These are phyloP conservation scores for Oreochromis aureus DNA, from an alignment of 2,113 vertebrate species.

Conservation along the genomic window DNA sequence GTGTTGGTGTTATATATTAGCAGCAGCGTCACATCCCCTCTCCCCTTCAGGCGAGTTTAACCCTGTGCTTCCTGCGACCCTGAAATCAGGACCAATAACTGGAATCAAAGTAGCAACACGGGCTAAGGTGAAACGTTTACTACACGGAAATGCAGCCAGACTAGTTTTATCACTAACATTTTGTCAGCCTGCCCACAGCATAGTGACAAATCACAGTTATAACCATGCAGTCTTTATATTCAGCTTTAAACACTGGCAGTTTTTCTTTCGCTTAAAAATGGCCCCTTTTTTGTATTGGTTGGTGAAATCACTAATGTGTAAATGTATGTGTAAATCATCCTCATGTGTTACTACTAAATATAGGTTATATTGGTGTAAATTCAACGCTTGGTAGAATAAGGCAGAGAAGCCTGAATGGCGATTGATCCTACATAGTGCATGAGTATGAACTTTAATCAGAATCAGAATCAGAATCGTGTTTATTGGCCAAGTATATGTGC, in stretches of 20 bases:
- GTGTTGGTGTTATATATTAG: constrained; percentile 51
- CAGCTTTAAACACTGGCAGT: background rate
- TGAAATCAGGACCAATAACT: background rate
- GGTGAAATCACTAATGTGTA: background rate
- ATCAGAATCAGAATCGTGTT: no score
- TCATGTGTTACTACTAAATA: background rate
- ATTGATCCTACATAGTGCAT: background rate
- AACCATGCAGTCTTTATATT: background rate
- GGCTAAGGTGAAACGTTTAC: background rate
- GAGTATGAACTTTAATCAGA: background rate
- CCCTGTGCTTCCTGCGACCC: background rate
- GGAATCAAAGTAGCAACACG: background rate
- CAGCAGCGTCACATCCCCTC: constrained; percentile 59
- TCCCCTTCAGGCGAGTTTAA: constrained; percentile 15
- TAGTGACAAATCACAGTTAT: background rate
- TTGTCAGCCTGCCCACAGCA: background rate
- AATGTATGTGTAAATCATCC: background rate
- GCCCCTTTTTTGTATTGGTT: background rate
- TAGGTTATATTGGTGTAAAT: background rate
- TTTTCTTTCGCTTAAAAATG: background rate
- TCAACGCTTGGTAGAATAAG: background rate
- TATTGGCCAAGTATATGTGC: no score
- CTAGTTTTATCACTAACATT: background rate
- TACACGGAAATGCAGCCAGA: background rate
- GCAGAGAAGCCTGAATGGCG: background rate